Evolutionary conservation across 2,888 invertebrate genomes (phyloP), one percentile per base, ranked within the genome.

Genomic region (Cryptosula pallasiana): DNA sequence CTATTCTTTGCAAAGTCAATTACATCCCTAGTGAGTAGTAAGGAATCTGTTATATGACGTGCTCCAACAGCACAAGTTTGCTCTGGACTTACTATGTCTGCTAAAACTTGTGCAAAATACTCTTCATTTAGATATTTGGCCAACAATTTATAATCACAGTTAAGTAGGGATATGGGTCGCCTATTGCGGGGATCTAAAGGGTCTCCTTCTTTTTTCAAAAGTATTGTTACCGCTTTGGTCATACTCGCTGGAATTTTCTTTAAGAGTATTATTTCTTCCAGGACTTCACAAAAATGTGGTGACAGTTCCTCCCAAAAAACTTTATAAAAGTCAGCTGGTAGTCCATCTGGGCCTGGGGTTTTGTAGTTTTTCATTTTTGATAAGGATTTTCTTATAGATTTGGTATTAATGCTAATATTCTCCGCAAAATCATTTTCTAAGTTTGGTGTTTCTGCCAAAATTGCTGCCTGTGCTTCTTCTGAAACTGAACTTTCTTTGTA

Each of bases 291-390:
- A 5, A 63, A 13, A 27, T 32, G 9, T 25, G 20, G 16, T 27
- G 29, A 3, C 9, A 63, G 5, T 25, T 29, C 32, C 2, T 27
- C 5, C 9, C 13, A 63, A 32, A 63, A 63, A 63, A 32, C n/a
- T 34, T 32, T 63, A 27, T 63, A 63, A 32, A 63, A 63, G 13
- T 63, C 63, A 9, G 32, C 29, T 1, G 63, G 63, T 3, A 63
- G 27, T 27, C 63, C 63, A 63, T 63, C 63, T 13, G 63, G 63
- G 16, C 63, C 63, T n/a, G 63, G 63, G 3, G 63, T 63, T 9
- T 32, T 63, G 5, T 32, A 5, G 9, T 2, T 32, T n/a, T 34
- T 34, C 13, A 9, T 63, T 2, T 2, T 5, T 3, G 9, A 32
- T 45, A 45, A 45, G 20, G 45, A 5, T 45, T 5, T 45, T 5